Conservation (phyloP, 1,140 invertebrate species). For the Drosophila erecta region DNA sequence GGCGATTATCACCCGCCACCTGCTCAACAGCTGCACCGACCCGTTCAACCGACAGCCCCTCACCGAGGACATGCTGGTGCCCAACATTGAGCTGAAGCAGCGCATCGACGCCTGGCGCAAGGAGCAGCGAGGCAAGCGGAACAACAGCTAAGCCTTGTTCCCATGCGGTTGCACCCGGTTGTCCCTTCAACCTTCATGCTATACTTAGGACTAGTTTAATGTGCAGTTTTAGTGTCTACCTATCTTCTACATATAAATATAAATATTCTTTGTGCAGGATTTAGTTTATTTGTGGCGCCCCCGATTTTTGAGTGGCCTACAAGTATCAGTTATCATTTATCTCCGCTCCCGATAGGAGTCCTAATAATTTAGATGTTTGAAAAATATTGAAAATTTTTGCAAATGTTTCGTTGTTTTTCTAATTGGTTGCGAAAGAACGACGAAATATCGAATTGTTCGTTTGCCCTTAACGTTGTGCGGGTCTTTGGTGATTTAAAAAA, state of each 20-base stretch:
- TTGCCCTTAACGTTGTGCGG: slow-evolving; percentile 7
- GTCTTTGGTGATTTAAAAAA: slow-evolving; percentile 18
- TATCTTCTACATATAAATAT: slow-evolving; percentile 52
- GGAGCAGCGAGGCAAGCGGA: slow-evolving; percentile 87
- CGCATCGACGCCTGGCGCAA: slow-evolving; percentile 92
- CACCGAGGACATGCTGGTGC: slow-evolving; percentile 93
- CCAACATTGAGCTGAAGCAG: slow-evolving; percentile 91
- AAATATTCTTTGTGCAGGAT: slow-evolving; percentile 33
- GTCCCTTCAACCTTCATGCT: slow-evolving; percentile 4
- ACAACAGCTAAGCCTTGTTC: slow-evolving; percentile 64
- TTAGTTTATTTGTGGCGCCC: slow-evolving; percentile 19
- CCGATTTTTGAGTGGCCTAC: slow-evolving; percentile 1
- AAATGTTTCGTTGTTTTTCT: slow-evolving; percentile 23
- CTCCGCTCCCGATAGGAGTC: slow-evolving; percentile 11
- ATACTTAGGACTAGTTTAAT: slow-evolving; percentile 67
- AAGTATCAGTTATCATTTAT: slow-evolving; percentile 4
- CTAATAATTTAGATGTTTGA: slow-evolving; percentile 13
- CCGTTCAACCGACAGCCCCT: slow-evolving; percentile 98
- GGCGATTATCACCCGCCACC: slow-evolving; percentile 95
- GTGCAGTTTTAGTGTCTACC: slow-evolving; percentile 74
- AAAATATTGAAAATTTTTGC: slow-evolving; percentile 33
- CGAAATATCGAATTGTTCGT: slow-evolving; percentile 17
- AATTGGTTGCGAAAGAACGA: slow-evolving; percentile 8
- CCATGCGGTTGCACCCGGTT: neutral
- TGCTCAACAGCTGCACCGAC: slow-evolving; percentile 98